Percentiles rank a stretch among this genome's conserved stretches.
Evolutionary conservation across 2,113 vertebrate species (phyloP).

Genomic region (Haemorhous mexicanus): DNA sequence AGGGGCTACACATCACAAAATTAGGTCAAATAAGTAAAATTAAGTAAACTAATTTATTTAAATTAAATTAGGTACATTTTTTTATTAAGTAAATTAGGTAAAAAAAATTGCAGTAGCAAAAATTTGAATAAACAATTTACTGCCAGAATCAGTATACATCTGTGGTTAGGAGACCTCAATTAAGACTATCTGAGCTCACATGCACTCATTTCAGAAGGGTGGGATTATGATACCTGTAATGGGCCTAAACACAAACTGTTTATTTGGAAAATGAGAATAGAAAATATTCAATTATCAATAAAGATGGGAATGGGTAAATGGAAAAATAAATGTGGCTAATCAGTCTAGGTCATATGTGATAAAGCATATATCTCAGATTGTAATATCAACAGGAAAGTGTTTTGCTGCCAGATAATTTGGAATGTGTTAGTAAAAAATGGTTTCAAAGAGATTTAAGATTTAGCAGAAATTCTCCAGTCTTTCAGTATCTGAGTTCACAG

Average conservation of each 20-base stretch:
- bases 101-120: not conserved
- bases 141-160: not conserved
- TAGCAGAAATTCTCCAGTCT: not conserved
- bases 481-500: not conserved
- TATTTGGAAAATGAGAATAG: not conserved
- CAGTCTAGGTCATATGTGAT: not conserved
- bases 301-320: not conserved
- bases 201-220: not conserved
- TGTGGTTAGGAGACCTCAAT: not conserved
- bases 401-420: not conserved
- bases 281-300: not conserved
- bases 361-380: not conserved
- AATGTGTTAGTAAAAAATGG: not conserved
- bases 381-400: not conserved
- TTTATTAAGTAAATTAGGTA: not conserved
- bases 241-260: not conserved
- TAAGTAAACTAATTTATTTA: not conserved
- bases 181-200: not conserved
- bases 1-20: not conserved
- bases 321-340: not conserved
- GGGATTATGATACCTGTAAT: not conserved
- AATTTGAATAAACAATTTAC: not conserved
- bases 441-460: not conserved
- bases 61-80: not conserved
- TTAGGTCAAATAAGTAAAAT: not conserved